Evolutionary conservation across 2,888 invertebrate genomes (phyloP).

Genomic region (Cataglyphis livida): DNA sequence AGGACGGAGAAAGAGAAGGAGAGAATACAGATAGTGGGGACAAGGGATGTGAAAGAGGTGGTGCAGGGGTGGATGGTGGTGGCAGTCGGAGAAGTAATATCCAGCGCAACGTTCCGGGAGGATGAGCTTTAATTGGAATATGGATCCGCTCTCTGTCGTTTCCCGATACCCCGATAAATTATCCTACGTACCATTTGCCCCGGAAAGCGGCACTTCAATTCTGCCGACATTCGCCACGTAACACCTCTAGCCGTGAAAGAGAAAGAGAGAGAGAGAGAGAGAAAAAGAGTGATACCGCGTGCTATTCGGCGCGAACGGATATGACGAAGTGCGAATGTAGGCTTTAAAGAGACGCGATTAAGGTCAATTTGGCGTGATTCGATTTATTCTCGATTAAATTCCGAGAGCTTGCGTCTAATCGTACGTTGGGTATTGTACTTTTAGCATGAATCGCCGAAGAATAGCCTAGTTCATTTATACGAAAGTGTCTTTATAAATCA

Average conservation of each 20-base stretch:
- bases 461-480: background rate
- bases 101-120: slow-evolving; percentile 82
- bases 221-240: slow-evolving; percentile 71
- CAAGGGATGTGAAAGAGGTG: slow-evolving; percentile 31
- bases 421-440: slow-evolving; percentile 3
- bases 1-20: slow-evolving; percentile 6
- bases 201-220: slow-evolving; percentile 77
- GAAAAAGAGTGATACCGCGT: slow-evolving; percentile 47
- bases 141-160: slow-evolving; percentile 84
- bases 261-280: slow-evolving; percentile 58
- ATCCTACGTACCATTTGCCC: slow-evolving; percentile 84
- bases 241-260: slow-evolving; percentile 71
- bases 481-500: background rate
- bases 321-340: slow-evolving; percentile 58
- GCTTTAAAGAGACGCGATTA: slow-evolving; percentile 66
- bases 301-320: slow-evolving; percentile 55
- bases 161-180: slow-evolving; percentile 84
- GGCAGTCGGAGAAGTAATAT: slow-evolving; percentile 78
- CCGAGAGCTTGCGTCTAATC: slow-evolving; percentile 38
- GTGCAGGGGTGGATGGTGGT: slow-evolving; percentile 34
- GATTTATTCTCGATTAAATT: slow-evolving; percentile 60
- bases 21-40: slow-evolving; percentile 29
- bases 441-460: background rate
- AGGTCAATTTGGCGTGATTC: slow-evolving; percentile 69
- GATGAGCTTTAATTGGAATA: slow-evolving; percentile 85